Base-by-base conservation (phyloP, 2,888 invertebrate genomes). In the Phengaris arion region DNA sequence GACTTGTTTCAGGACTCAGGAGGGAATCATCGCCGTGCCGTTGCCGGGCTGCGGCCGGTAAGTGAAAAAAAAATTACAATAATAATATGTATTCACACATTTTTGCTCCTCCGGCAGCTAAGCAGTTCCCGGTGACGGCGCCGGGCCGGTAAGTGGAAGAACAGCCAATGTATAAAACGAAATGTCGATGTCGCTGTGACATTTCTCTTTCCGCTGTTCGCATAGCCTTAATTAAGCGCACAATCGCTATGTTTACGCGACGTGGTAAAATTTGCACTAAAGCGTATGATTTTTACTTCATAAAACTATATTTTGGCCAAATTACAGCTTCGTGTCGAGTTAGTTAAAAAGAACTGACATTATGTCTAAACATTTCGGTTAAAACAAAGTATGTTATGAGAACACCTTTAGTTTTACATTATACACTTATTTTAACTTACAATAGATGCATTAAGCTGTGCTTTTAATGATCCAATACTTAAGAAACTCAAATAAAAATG, bases 371-470 rank as follows among this genome's bases (percentile, higher is more conserved):
- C 35, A 35, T 35, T 35, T 35, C 35, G 35, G 35, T 35, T 35
- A 15, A 64, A 64, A 22, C 52, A 52, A 52, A 52, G 52, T 52
- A 52, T 52, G 35, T 9, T 22, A 15, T 15, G 57, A 57, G 10
- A 59, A 45, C 35, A 45, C 12, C 10, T 64, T 64, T 22, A 45
- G 35, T 35, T 64, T 15, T 64, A 64, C 64, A 64, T 22, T 22
- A 64, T 48, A 48, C 48, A 64, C 64, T 45, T 45, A 45, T 7
- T 12, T 64, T 64, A 35, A 64, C 35, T 35, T 64, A 45, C 64
- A 64, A 64, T 64, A 64, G 12, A 64, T 45, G 59, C 59, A 10
- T 64, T 45, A 64, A 12, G 64, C 64, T 64, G 64, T 64, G 64
- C 64, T 45, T 35, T 8, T 64, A 64, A 64, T 64, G 64, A 64